A percentile compares a stretch with the other conserved stretches of the same genome.
These are phyloP conservation scores for Muraenolepis orangiensis DNA, from an alignment of 2,797 vertebrate species.

Conservation along the genomic window DNA sequence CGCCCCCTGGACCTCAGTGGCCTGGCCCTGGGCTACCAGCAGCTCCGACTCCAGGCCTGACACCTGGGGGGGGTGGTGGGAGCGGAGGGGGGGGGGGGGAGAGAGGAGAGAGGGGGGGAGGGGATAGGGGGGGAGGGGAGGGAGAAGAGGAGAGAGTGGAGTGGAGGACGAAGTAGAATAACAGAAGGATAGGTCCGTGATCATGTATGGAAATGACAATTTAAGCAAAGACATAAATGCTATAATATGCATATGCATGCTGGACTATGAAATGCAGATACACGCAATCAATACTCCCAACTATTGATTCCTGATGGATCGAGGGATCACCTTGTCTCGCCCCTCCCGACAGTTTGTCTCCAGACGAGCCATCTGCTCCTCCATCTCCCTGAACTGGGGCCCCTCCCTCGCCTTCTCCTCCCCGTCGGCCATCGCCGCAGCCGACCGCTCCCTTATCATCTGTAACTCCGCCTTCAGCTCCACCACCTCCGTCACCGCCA, in stretches of 20 bases:
- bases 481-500: slow-evolving; percentile 92
- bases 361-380: slow-evolving; percentile 78
- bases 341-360: slow-evolving; percentile 83
- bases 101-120: background rate
- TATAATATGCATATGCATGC: no score
- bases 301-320: background rate
- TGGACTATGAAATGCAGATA: no score
- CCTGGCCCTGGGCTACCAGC: slow-evolving; percentile 73
- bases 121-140: background rate
- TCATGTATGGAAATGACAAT: background rate
- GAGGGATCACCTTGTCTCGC: slow-evolving; percentile 74
- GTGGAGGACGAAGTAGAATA: background rate
- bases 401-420: slow-evolving; percentile 77
- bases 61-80: slow-evolving; percentile 29
- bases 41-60: slow-evolving; percentile 79
- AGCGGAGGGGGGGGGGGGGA: no score
- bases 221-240: background rate
- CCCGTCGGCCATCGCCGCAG: slow-evolving; percentile 72
- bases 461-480: slow-evolving; percentile 92
- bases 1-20: slow-evolving; percentile 83
- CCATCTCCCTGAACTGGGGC: slow-evolving; percentile 76
- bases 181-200: background rate
- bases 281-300: background rate
- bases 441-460: slow-evolving; percentile 83
- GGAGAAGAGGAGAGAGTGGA: background rate